Evolutionary conservation across 2,113 vertebrate species (phyloP).

Genomic region (Copsychus sechellarum): DNA sequence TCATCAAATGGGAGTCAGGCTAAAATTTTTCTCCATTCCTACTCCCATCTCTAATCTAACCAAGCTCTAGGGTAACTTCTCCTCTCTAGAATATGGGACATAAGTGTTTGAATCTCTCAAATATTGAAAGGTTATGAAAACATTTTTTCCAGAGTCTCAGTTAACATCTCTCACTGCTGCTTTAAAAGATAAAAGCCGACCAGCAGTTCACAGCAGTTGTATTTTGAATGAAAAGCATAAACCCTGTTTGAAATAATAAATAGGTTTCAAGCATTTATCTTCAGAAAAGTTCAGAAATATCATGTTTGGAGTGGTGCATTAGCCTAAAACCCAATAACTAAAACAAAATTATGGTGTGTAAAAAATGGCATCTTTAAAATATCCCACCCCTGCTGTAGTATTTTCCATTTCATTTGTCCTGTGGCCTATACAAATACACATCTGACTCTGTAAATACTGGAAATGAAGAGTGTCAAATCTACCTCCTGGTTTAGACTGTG

Average conservation of each 20-base stretch:
- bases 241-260: not conserved
- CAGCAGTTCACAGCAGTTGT: not conserved
- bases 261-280: not conserved
- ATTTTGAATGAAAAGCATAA: not conserved
- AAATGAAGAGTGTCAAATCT: not conserved
- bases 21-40: not conserved
- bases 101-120: not conserved
- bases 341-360: not conserved
- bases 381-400: fast-evolving
- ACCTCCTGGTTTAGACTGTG: not conserved
- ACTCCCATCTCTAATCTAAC: not conserved
- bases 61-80: not conserved
- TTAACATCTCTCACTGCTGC: not conserved
- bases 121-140: not conserved
- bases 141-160: not conserved
- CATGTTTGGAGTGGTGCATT: not conserved
- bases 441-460: not conserved
- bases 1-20: not conserved
- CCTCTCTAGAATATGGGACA: not conserved
- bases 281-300: not conserved
- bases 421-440: not conserved
- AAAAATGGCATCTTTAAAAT: not conserved
- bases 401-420: not conserved
- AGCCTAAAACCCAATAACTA: not conserved
- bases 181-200: not conserved